Base-by-base conservation (phyloP, 2,113 vertebrate species). In the Apteryx owenii region DNA sequence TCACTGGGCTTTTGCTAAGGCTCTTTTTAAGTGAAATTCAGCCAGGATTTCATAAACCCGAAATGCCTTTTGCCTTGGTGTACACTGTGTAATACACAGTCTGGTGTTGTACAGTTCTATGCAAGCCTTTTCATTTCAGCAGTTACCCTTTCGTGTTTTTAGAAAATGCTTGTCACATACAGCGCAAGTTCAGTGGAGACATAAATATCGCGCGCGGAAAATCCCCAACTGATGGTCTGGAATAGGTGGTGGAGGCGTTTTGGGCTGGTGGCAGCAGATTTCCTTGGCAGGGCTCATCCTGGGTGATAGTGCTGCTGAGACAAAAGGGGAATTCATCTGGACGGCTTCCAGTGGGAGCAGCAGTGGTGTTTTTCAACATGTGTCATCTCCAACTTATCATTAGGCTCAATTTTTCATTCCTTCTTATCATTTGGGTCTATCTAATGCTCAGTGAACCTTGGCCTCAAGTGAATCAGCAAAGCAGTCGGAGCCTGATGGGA, bases 171-270 rank as follows among this genome's bases (percentile, higher is more conserved):
- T 61, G 18, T 70, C 65, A 19, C 14, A 5, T 13, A 26, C 38
- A 81, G 54, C 42, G 46, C 22, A 38, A 48, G 36, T 4, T 81
- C 48, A 82, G 81, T 54, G 10, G 69, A 36, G 48, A 5, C 21
- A 28, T 36, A 42, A 53, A 7, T 13, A 33, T 10, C 44, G 40
- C 26, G 29, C 14, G 15, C 10, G 69, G 70, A 53, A 61, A 70
- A 85, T 65, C 16, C 31, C 36, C 85, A 14, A 23, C 20, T 56
- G 25, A 51, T 36, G 81, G 23, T 16, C 36, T 86, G 50, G 20
- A 62, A 36, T 29, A 38, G 0, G 0, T n/a, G 40, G 58, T 36
- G 66, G 40, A 38, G 44, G 16, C 75, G 5, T 58, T 5, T 48
- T 38, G 25, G 33, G 25, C 40, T 62, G 33, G 18, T 68, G 40